Evolutionary conservation across 1,140 invertebrate genomes (phyloP).

Genomic region (Pemphigus obesinymphae): DNA sequence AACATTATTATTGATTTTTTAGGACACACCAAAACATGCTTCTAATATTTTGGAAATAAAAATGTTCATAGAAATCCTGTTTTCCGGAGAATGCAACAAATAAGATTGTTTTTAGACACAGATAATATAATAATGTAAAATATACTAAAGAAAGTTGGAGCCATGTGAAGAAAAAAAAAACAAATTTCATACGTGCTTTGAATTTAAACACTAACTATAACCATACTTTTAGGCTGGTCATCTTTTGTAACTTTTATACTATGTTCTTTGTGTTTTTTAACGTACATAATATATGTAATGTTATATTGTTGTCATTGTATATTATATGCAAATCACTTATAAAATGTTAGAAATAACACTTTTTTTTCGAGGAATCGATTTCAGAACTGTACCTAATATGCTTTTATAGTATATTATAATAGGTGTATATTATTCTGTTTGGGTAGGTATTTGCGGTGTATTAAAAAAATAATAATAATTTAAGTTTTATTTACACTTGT

Average conservation of each 20-base stretch:
- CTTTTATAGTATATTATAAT: too few relatives aligned
- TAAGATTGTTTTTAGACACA: background rate
- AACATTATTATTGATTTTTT: background rate
- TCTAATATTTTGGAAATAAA: background rate
- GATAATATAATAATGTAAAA: background rate
- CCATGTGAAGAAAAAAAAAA: background rate
- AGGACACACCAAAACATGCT: background rate
- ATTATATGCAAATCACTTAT: background rate
- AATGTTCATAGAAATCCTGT: background rate
- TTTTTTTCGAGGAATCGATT: background rate
- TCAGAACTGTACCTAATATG: too few relatives aligned
- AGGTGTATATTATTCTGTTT: too few relatives aligned
- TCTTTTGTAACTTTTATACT: background rate
- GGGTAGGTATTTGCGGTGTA: too few relatives aligned
- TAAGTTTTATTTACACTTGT: too few relatives aligned
- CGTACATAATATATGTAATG: background rate
- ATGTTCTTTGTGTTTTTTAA: background rate
- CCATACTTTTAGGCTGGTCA: background rate
- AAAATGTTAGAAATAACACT: background rate
- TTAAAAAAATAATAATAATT: too few relatives aligned
- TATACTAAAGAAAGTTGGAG: background rate
- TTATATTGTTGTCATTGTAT: background rate
- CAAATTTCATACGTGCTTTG: background rate
- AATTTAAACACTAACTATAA: background rate
- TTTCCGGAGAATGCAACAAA: background rate